Conservation (phyloP, 2,888 invertebrate species). For the Apotomis turbidana region DNA sequence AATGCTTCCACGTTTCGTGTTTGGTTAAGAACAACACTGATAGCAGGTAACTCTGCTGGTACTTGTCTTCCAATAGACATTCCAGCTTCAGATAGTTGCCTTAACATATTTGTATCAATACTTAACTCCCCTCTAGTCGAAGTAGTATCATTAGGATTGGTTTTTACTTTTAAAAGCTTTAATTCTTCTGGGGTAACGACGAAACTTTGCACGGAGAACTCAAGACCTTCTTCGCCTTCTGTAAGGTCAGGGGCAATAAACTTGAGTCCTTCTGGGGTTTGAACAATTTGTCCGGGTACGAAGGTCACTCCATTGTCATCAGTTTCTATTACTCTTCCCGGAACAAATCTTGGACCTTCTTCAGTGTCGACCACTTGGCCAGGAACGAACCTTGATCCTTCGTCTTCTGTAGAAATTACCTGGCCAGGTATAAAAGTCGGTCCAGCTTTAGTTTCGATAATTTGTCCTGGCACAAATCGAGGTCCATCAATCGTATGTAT, state of each 20-base stretch:
- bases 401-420: slow-evolving; percentile 86
- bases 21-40: slow-evolving; percentile 82
- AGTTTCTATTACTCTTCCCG: slow-evolving; percentile 89
- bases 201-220: slow-evolving; percentile 89
- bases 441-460: slow-evolving; percentile 89
- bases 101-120: slow-evolving; percentile 86
- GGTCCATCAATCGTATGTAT: slow-evolving; percentile 88
- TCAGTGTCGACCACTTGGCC: slow-evolving; percentile 89
- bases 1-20: slow-evolving; percentile 78
- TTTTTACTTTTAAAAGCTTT: slow-evolving; percentile 78
- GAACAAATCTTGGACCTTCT: slow-evolving; percentile 87
- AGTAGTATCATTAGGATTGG: slow-evolving; percentile 78
- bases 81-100: slow-evolving; percentile 87
- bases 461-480: slow-evolving; percentile 91
- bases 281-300: slow-evolving; percentile 90
- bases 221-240: slow-evolving; percentile 86
- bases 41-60: slow-evolving; percentile 84
- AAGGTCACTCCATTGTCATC: slow-evolving; percentile 88
- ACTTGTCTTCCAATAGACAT: slow-evolving; percentile 87
- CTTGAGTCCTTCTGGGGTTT: slow-evolving; percentile 87
- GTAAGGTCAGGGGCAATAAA: slow-evolving; percentile 88
- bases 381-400: slow-evolving; percentile 85
- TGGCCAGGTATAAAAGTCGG: slow-evolving; percentile 91
- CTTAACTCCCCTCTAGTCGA: slow-evolving; percentile 84
- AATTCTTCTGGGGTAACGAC: slow-evolving; percentile 81